Evolutionary conservation across 2,888 invertebrate species (phyloP).

Genomic region (Operophtera brumata): DNA sequence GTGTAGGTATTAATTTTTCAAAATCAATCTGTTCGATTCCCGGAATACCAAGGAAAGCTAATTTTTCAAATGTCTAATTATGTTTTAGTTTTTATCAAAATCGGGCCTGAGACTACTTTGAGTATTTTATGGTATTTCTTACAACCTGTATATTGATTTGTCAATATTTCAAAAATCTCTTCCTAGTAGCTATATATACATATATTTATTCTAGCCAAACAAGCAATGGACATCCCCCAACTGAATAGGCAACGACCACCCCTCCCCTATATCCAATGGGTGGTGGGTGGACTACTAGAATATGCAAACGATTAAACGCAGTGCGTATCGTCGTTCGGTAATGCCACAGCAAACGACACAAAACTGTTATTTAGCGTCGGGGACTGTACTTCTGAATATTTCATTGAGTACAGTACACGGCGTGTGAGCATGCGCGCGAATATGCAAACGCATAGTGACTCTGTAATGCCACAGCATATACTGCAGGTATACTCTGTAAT

Average conservation of each 20-base stretch:
- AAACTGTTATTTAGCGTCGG: slow-evolving; percentile 49
- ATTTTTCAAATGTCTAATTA: too few species aligned
- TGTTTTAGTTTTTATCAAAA: too few species aligned
- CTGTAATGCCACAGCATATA: slow-evolving; percentile 63
- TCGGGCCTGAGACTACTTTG: too few species aligned
- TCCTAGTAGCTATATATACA: too few species aligned
- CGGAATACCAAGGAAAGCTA: too few species aligned
- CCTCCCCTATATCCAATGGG: slow-evolving; percentile 17
- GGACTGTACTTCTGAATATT: slow-evolving; percentile 24
- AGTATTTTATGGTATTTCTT: too few species aligned
- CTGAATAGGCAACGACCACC: neutral
- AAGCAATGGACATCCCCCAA: slow-evolving; percentile 45
- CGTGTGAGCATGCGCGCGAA: neutral
- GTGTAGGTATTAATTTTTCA: too few species aligned
- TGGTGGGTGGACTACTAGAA: slow-evolving; percentile 50
- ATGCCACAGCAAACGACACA: slow-evolving; percentile 58
- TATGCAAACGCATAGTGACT: slow-evolving; percentile 19
- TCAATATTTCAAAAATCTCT: too few species aligned
- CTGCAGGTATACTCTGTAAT: too few species aligned
- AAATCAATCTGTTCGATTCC: too few species aligned
- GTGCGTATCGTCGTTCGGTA: slow-evolving; percentile 52
- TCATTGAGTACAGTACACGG: slow-evolving; percentile 14
- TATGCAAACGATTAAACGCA: slow-evolving; percentile 73
- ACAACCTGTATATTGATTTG: too few species aligned
- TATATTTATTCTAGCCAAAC: neutral